These are phyloP conservation scores for Microchrysa polita DNA, from an alignment of 2,888 invertebrate genomes.

Conservation along the genomic window DNA sequence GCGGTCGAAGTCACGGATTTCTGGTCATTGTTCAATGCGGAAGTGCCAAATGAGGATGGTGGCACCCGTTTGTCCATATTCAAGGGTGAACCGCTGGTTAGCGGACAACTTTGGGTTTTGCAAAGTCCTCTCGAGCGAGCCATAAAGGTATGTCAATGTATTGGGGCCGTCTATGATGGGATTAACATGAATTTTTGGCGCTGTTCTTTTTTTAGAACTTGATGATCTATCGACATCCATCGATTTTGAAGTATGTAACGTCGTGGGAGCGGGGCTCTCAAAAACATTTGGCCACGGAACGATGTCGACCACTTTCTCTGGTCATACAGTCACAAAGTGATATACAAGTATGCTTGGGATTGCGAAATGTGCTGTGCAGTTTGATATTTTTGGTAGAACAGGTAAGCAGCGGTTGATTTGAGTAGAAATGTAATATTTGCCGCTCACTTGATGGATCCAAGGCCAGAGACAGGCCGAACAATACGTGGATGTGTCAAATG, in stretches of 20 bases:
- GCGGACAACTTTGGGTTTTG: conserved; percentile 71
- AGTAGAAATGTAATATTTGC: not conserved
- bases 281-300: conserved; percentile 83
- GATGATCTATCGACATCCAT: conserved; percentile 86
- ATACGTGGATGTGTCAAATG: too few relatives aligned
- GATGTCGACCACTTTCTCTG: conserved; percentile 78
- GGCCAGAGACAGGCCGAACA: too few relatives aligned
- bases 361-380: conserved; percentile 82
- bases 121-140: conserved; percentile 79
- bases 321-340: conserved; percentile 74
- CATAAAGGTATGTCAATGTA: conserved; percentile 70
- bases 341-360: conserved; percentile 84
- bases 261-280: conserved; percentile 82
- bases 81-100: conserved; percentile 74
- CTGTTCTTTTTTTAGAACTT: conserved; percentile 77
- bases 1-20: conserved; percentile 81
- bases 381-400: conserved; percentile 85
- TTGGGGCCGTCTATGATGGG: not conserved
- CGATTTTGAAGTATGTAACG: conserved; percentile 82
- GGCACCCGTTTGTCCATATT: conserved; percentile 72
- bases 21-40: conserved; percentile 73
- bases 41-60: conserved; percentile 62
- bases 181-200: not conserved
- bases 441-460: too few relatives aligned
- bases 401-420: conserved; percentile 61